phyloP scores from a whole-genome alignment of 2,888 invertebrate genomes.

The Coecobrya sp. region DNA sequence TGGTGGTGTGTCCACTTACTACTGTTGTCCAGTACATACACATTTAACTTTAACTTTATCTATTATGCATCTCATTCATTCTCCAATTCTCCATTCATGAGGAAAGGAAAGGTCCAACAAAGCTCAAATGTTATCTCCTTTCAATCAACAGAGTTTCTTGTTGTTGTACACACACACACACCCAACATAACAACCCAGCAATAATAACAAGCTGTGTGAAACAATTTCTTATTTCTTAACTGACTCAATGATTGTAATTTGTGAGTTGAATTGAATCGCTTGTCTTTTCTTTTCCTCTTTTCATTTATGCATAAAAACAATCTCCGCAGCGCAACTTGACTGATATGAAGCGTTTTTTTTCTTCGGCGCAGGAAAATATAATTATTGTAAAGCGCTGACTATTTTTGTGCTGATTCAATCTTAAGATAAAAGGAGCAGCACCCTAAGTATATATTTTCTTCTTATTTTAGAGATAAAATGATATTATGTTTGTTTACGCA shows the following conservation, averaged over 20 bases:
- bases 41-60: no score
- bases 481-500: constrained; percentile 15
- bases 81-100: not conserved
- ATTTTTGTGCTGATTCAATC: constrained; percentile 21
- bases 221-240: constrained; percentile 5
- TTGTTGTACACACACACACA: constrained; percentile 46
- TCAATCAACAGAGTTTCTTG: not conserved
- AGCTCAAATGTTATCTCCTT: constrained; percentile 30
- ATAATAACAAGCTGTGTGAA: constrained; percentile 35
- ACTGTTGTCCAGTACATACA: not conserved
- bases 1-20: constrained; percentile 52
- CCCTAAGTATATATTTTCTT: not conserved
- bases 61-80: constrained; percentile 43
- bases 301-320: no score
- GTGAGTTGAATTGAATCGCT: not conserved
- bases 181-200: not conserved
- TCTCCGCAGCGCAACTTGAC: not conserved
- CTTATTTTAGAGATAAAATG: constrained; percentile 29
- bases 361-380: not conserved
- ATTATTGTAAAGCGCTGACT: not conserved
- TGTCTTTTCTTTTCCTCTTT: constrained; percentile 7
- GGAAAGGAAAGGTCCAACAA: constrained; percentile 29
- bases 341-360: not conserved
- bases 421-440: not conserved
- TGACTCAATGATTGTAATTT: not conserved